Percentiles rank a stretch among this genome's conserved stretches.
These are phyloP conservation scores for Atta cephalotes DNA, from an alignment of 1,140 invertebrate genomes.

Conservation along the genomic window DNA sequence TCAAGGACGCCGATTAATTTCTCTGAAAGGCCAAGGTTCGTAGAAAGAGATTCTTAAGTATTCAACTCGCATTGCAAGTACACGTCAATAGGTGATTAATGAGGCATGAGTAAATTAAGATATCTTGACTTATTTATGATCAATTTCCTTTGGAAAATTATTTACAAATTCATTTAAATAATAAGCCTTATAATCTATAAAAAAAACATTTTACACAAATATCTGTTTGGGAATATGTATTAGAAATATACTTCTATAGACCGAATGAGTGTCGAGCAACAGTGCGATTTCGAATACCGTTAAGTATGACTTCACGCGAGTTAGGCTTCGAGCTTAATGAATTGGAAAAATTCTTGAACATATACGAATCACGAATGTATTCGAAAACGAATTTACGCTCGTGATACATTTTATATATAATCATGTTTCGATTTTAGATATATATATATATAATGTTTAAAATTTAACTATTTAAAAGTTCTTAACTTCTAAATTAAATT, in stretches of 20 bases:
- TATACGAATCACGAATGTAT: background rate
- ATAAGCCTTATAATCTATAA: background rate
- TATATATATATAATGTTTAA: conserved; percentile 5
- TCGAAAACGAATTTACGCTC: background rate
- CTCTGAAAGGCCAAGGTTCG: conserved; percentile 27
- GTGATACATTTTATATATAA: background rate
- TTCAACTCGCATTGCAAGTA: background rate
- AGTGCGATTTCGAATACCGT: conserved; percentile 5
- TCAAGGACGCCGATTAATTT: conserved; percentile 29
- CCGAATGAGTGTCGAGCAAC: background rate
- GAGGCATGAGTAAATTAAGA: background rate
- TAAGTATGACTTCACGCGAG: background rate
- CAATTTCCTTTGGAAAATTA: background rate
- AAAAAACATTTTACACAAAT: background rate
- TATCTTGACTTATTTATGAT: background rate
- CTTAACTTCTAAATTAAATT: background rate
- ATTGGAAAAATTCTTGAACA: background rate
- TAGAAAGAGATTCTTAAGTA: conserved; percentile 7
- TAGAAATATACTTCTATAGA: background rate
- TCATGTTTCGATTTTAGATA: background rate
- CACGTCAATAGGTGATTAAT: conserved; percentile 12
- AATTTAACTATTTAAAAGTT: background rate
- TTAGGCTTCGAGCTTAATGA: background rate
- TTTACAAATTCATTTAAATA: background rate
- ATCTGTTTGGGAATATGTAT: background rate